Evolutionary conservation across 2,797 vertebrate species (phyloP), one percentile per base, ranked within the genome.

Genomic region (Danio jaintianensis): DNA sequence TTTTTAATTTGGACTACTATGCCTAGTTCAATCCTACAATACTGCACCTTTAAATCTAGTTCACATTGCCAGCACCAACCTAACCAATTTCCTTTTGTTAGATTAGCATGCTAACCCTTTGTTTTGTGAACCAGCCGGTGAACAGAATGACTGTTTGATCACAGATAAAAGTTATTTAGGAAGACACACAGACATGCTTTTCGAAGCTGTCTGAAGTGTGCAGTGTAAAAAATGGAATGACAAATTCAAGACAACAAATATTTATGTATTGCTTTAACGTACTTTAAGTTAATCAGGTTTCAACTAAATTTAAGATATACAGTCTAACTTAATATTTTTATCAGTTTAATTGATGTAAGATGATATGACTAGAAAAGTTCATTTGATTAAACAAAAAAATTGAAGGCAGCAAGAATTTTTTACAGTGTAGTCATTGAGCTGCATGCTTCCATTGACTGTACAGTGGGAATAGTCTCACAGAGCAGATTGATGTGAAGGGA

Each of bases 121-220:
- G 20, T 48, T 20, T 16, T 62, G 72, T 50, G 29, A 71, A 71
- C 7, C 11, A 70, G 50, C 16, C 16, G n/a, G 22, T 47, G 16
- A 48, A 61, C 2, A 7, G 42, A 59, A 50, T 38, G 22, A 61
- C 22, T 38, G 22, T 75, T 50, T 70, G 50, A n/a, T 55, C 50
- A 55, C 68, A 70, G 50, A 70, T 70, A n/a, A 50, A 62, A 62
- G 29, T 75, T 11, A 9, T 50, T 75, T 52, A 40, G 11, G 48
- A 63, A 52, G 29, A 6, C 68, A 40, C n/a, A 22, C 43, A 40
- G 56, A 74, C 36, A 53, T 59, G 9, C 15, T 52, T 36, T 61
- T 45, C 43, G 18, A 8, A 36, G 40, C 38, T 13, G n/a, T 70
- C 45, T n/a, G 20, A 62, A 68, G 15, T 38, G 71, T 22, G 29